Percentiles rank a stretch among this genome's conserved stretches.
Conservation (phyloP, 2,888 invertebrate species). For the Drosophila trichaetosa region DNA sequence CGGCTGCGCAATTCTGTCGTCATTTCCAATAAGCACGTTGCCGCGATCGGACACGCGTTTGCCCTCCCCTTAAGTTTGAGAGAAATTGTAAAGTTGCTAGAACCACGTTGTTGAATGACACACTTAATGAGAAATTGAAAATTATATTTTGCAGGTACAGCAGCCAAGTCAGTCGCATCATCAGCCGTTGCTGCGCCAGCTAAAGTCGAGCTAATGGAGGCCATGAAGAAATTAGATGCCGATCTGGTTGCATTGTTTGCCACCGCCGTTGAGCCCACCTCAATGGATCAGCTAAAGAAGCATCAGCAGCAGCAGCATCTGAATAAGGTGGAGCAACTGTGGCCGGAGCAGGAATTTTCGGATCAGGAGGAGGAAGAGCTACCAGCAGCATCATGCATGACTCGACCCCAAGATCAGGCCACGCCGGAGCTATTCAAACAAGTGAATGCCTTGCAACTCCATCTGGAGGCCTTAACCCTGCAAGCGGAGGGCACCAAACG, state of each 20-base stretch:
- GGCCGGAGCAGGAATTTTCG: constrained; percentile 43
- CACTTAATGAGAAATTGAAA: not conserved
- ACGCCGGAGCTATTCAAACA: constrained; percentile 70
- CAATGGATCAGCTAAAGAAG: constrained; percentile 57
- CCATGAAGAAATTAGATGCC: constrained; percentile 82
- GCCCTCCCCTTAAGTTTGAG: not conserved
- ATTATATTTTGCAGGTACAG: constrained; percentile 50
- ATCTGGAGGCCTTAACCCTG: constrained; percentile 80
- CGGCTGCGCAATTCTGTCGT: constrained; percentile 4
- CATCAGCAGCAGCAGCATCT: constrained; percentile 41
- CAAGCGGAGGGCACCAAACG: constrained; percentile 82
- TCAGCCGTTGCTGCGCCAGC: constrained; percentile 47
- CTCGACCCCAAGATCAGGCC: constrained; percentile 22
- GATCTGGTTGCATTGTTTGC: constrained; percentile 81
- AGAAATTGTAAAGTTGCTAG: constrained; percentile 45
- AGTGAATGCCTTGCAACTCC: constrained; percentile 74
- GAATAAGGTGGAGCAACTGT: constrained; percentile 40
- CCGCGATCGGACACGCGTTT: constrained; percentile 51
- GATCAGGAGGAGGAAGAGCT: constrained; percentile 43
- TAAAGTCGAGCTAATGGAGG: constrained; percentile 82
- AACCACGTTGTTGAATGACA: constrained; percentile 10
- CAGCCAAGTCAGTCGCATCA: constrained; percentile 37
- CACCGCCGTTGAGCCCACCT: constrained; percentile 59
- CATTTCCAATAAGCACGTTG: constrained; percentile 71
- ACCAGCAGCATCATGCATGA: constrained; percentile 14